These are phyloP conservation scores for Aphidius gifuensis DNA, from an alignment of 1,140 invertebrate species.

Conservation along the genomic window DNA sequence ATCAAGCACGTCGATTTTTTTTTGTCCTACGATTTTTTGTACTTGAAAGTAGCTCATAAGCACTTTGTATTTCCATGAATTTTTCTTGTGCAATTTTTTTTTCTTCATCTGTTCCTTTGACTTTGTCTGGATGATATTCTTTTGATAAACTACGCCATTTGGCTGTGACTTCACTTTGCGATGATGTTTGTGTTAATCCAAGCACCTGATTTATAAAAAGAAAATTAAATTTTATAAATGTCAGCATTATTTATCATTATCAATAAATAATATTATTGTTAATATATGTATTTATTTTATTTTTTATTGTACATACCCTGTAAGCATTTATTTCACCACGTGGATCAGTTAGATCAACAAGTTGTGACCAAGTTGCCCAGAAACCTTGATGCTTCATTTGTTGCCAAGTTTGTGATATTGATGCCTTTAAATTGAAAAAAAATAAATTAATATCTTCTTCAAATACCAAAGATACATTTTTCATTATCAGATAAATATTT, in stretches of 20 bases:
- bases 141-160: conserved; percentile 78
- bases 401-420: conserved; percentile 69
- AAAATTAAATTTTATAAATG: neutral
- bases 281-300: neutral
- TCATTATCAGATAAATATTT: neutral
- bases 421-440: conserved; percentile 38
- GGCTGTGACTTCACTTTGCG: conserved; percentile 80
- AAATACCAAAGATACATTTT: neutral
- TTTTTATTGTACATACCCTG: conserved; percentile 58
- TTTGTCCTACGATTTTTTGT: conserved; percentile 71
- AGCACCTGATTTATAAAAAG: conserved; percentile 62
- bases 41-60: conserved; percentile 85
- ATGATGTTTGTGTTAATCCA: conserved; percentile 69
- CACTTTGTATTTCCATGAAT: conserved; percentile 91
- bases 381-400: conserved; percentile 79
- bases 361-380: conserved; percentile 75
- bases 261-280: neutral
- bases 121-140: conserved; percentile 91
- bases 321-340: conserved; percentile 87
- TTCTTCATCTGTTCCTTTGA: conserved; percentile 66
- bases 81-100: conserved; percentile 71
- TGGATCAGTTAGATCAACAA: conserved; percentile 82
- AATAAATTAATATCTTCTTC: neutral
- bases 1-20: conserved; percentile 65
- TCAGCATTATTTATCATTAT: neutral